A percentile compares a stretch with the other conserved stretches of the same genome.
phyloP scores from a whole-genome alignment of 2,797 vertebrate species.

The Rhabdomys pumilio region DNA sequence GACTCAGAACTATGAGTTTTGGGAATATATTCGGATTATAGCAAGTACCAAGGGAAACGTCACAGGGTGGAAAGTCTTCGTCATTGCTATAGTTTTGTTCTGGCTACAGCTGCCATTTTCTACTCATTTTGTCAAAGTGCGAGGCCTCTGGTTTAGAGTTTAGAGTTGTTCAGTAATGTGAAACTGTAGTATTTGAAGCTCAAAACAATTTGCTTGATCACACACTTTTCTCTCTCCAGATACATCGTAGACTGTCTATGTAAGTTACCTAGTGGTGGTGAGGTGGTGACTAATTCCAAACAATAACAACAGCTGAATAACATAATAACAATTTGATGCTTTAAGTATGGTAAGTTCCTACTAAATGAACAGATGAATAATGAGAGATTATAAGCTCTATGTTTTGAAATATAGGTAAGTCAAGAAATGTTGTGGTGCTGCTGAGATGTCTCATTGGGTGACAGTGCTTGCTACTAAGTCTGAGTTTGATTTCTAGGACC shows the following conservation, averaged over 20 bases:
- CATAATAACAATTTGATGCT: background rate
- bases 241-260: background rate
- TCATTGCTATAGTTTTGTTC: constrained; percentile 47
- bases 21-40: background rate
- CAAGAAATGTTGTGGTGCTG: constrained; percentile 11
- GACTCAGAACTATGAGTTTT: background rate
- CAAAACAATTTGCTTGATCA: constrained; percentile 45
- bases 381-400: background rate
- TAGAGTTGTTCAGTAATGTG: constrained; percentile 21
- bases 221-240: background rate
- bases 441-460: background rate
- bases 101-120: constrained; percentile 52
- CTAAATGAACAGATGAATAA: background rate
- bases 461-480: background rate
- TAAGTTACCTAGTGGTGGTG: background rate
- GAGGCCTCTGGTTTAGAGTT: background rate
- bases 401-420: constrained; percentile 51
- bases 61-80: constrained; percentile 7
- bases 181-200: constrained; percentile 16
- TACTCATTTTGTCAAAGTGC: background rate
- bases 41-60: background rate
- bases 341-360: constrained; percentile 5
- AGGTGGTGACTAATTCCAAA: constrained; percentile 1
- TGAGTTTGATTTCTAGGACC: background rate
- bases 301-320: constrained; percentile 9